These are phyloP conservation scores for Triplophysa yarkandensis DNA, from an alignment of 2,797 vertebrate genomes.

Conservation along the genomic window DNA sequence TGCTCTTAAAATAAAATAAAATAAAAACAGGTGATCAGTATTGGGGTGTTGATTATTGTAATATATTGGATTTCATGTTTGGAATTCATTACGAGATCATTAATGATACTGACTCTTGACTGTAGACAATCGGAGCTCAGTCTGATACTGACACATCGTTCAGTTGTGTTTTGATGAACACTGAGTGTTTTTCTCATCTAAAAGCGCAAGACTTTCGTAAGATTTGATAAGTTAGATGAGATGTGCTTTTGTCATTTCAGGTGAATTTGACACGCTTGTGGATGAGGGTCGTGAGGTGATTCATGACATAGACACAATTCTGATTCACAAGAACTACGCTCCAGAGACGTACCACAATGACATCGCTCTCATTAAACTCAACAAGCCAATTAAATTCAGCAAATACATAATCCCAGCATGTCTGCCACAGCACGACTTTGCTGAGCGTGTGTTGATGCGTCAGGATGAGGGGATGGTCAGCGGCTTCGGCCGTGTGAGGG, in stretches of 20 bases:
- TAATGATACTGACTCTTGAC: no score
- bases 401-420: slow-evolving; percentile 83
- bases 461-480: slow-evolving; percentile 79
- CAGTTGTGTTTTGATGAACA: not conserved
- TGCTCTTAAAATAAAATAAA: no score
- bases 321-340: slow-evolving; percentile 77
- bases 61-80: no score
- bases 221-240: no score
- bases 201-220: no score
- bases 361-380: slow-evolving; percentile 87
- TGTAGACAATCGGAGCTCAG: no score
- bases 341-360: slow-evolving; percentile 83
- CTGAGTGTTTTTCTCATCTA: no score
- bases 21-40: no score
- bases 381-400: slow-evolving; percentile 78
- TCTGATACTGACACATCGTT: not conserved
- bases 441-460: slow-evolving; percentile 86
- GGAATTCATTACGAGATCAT: no score
- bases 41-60: no score
- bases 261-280: slow-evolving; percentile 77
- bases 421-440: slow-evolving; percentile 82
- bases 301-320: slow-evolving; percentile 71
- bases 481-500: slow-evolving; percentile 85
- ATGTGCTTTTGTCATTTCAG: slow-evolving; percentile 62
- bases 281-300: slow-evolving; percentile 69